phyloP scores from a whole-genome alignment of 2,888 invertebrate genomes.

The Caenorhabditis uteleia region DNA sequence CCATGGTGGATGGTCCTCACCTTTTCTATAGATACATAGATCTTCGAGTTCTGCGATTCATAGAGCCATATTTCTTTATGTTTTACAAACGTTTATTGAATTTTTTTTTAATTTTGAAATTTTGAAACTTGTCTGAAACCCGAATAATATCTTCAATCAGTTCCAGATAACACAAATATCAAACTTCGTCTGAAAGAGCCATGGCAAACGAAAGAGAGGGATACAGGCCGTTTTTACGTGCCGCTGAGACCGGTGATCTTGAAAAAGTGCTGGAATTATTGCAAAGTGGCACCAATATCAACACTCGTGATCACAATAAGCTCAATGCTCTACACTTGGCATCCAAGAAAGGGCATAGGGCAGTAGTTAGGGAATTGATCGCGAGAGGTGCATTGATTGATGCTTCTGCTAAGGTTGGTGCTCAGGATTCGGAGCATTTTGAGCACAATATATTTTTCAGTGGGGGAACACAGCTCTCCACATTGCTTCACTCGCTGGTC shows the following conservation, averaged over 20 bases:
- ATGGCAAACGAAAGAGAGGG: conserved; percentile 34
- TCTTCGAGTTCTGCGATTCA: no score
- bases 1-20: no score
- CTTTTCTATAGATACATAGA: no score
- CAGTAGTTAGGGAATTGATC: conserved; percentile 90
- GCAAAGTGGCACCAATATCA: conserved; percentile 91
- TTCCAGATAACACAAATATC: no score
- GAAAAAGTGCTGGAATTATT: conserved; percentile 90
- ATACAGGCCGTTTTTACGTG: conserved; percentile 89
- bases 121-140: no score
- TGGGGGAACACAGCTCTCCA: conserved; percentile 99
- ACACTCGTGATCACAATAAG: conserved; percentile 99
- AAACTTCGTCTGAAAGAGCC: not conserved
- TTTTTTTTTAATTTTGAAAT: no score
- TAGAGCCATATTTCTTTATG: no score
- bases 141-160: no score
- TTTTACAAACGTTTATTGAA: no score
- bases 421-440: not conserved
- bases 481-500: conserved; percentile 97
- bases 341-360: conserved; percentile 92
- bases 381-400: conserved; percentile 93
- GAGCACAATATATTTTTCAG: conserved; percentile 66
- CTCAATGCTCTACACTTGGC: conserved; percentile 96
- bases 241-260: conserved; percentile 95
- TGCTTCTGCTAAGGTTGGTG: conserved; percentile 84